Evolutionary conservation across 2,797 vertebrate species (phyloP), one percentile per base, ranked within the genome.

Genomic region (Gambusia yucatana): DNA sequence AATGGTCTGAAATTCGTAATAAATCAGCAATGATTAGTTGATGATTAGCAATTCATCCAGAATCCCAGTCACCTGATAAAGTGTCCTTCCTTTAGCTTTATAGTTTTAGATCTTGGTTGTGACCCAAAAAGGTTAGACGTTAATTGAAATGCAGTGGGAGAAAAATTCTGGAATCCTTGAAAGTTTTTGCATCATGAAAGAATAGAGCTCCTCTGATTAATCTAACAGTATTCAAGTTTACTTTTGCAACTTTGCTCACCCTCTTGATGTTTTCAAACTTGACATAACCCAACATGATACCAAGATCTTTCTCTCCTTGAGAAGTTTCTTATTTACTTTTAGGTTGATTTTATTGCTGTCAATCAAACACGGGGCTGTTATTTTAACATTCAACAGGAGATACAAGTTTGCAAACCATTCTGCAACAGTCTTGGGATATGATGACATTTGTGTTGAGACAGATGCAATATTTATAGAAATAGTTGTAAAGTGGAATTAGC

Each of bases 241-340:
- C 13, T 61, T 61, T 61, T 33, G 57, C 57, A 61, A 61, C 57
- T 61, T 61, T 61, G 57, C 57, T 61, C 28, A 61, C 57, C 13
- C 28, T 33, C 13, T 33, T 33, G 13, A 33, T 6, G 6, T 33
- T 61, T 61, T 14, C n/a, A 28, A 11, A 61, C 4, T 33, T 30
- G 13, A 59, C 57, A 59, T 33, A 61, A 61, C 33, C 57, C 28
- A 61, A 61, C 28, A 61, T 33, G 57, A 33, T 28, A 14, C 14
- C 28, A 61, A 33, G 28, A 17, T 7, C 14, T 61, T 61, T 61
- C 28, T 33, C 14, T 59, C 55, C 11, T 28, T 61, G 11, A 33
- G 14, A 33, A 61, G 57, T 61, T 61, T 61, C 57, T 30, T 30
- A 33, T 61, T 30, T 30, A 61, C 30, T 28, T 61, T 61, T 61